These are phyloP conservation scores for Apteryx mantelli DNA, from an alignment of 2,113 vertebrate species.

Conservation along the genomic window DNA sequence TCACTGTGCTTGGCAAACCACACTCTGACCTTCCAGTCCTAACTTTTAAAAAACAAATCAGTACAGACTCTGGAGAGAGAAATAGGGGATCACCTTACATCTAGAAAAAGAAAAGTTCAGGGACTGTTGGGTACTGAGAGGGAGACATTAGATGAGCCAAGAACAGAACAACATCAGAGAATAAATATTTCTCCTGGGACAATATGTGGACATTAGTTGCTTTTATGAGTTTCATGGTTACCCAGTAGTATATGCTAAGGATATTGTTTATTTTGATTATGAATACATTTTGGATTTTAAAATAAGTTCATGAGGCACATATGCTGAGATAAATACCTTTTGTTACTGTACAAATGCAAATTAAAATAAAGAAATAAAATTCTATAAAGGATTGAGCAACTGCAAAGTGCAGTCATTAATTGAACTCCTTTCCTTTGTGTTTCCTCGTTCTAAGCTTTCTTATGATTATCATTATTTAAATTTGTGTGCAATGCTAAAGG, in stretches of 20 bases:
- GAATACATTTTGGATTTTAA: neutral
- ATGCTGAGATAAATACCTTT: conserved; percentile 18
- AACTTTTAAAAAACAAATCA: neutral
- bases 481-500: conserved; percentile 16
- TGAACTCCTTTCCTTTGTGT: conserved; percentile 1
- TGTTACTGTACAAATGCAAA: conserved; percentile 16
- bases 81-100: neutral
- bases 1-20: neutral
- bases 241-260: neutral
- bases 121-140: neutral
- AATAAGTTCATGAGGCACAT: neutral
- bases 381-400: neutral
- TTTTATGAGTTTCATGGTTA: neutral
- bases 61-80: neutral
- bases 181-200: neutral
- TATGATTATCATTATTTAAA: conserved; percentile 26
- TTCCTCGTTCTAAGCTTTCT: conserved; percentile 36
- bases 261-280: neutral
- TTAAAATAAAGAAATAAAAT: conserved; percentile 38
- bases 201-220: neutral
- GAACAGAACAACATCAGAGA: neutral
- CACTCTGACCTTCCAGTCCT: neutral
- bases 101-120: neutral
- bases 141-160: neutral
- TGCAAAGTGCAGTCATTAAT: conserved; percentile 26